Evolutionary conservation across 2,797 vertebrate species (phyloP).

Genomic region (Iguana delicatissima): DNA sequence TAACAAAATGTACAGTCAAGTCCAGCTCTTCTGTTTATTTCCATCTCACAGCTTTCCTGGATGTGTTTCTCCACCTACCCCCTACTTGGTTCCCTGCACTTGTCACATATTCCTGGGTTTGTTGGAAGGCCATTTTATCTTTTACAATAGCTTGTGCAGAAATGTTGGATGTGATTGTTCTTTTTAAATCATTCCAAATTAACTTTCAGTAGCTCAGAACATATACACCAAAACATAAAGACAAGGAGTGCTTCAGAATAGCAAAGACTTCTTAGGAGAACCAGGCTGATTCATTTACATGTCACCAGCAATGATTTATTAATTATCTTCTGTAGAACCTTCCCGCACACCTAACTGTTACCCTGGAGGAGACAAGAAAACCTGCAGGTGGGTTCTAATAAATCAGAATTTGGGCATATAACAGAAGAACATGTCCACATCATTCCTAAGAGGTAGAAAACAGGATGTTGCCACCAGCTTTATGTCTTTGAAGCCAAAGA

Average conservation of each 20-base stretch:
- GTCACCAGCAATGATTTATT: background rate
- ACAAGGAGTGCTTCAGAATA: background rate
- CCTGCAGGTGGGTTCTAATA: background rate
- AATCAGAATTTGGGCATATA: background rate
- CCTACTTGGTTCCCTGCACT: background rate
- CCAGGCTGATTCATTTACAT: background rate
- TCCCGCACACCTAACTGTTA: background rate
- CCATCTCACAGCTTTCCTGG: background rate
- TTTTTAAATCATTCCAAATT: background rate
- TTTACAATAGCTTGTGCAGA: background rate
- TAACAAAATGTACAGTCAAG: background rate
- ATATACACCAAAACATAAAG: background rate
- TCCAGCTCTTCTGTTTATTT: background rate
- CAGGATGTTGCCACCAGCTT: background rate
- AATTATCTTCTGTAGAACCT: background rate
- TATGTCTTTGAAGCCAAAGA: background rate
- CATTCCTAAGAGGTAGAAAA: background rate
- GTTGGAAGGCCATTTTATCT: slow-evolving; percentile 11
- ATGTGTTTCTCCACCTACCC: background rate
- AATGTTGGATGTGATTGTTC: background rate
- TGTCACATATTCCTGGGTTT: background rate
- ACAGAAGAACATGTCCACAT: background rate
- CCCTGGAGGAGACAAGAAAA: background rate
- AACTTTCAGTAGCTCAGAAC: background rate
- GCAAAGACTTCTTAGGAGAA: background rate